Evolutionary conservation across 2,113 vertebrate genomes (phyloP).

Genomic region (Gallinago media): DNA sequence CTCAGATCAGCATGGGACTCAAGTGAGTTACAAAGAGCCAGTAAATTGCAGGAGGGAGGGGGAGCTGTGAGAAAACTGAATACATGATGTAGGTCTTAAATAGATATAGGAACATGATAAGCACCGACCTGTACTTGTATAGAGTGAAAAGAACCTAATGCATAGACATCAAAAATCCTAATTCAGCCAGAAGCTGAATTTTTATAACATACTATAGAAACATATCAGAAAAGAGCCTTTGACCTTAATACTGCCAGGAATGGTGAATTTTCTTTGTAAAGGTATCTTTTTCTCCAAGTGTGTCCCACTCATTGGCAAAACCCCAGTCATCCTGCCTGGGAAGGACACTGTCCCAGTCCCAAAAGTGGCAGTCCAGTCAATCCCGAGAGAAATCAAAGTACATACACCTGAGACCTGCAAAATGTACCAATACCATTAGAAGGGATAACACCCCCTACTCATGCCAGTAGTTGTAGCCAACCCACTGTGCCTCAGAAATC

Average conservation of each 20-base stretch:
- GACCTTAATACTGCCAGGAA: background rate
- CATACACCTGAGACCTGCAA: background rate
- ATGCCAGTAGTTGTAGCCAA: background rate
- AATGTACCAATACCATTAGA: background rate
- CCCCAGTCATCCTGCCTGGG: background rate
- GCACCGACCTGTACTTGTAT: background rate
- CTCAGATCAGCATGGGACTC: background rate
- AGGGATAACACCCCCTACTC: background rate
- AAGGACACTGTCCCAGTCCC: background rate
- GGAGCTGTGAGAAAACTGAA: background rate
- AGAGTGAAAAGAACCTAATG: background rate
- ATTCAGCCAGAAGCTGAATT: background rate
- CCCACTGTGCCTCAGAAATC: background rate
- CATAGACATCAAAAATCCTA: background rate
- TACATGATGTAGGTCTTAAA: background rate
- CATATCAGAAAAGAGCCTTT: rapidly evolving
- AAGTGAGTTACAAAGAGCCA: background rate
- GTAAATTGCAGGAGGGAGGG: background rate
- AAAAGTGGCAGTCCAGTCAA: background rate
- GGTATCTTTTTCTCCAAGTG: background rate
- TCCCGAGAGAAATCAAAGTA: background rate
- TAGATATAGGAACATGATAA: background rate
- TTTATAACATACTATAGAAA: background rate
- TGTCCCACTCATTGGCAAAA: background rate
- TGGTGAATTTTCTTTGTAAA: background rate